These are phyloP conservation scores for Pogonophryne albipinna DNA, from an alignment of 2,797 vertebrate species.

Conservation along the genomic window DNA sequence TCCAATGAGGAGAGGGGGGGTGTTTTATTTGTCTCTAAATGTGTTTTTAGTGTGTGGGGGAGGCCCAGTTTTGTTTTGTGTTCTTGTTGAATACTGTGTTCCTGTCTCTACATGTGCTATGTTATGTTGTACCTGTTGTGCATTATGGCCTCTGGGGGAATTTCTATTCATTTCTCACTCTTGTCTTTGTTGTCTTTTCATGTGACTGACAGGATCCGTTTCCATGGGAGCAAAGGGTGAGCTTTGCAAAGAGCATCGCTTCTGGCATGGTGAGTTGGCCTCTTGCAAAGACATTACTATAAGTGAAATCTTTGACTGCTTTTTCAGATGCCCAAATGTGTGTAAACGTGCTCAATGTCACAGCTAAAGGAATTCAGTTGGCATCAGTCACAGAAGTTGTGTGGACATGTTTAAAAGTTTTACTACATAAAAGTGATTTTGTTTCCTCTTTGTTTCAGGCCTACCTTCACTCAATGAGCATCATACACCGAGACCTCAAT, in stretches of 20 bases:
- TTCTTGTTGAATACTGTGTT: background rate
- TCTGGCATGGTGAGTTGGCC: constrained; percentile 94
- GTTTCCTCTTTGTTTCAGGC: constrained; percentile 79
- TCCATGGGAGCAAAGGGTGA: constrained; percentile 95
- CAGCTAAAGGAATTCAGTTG: background rate
- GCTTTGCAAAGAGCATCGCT: constrained; percentile 95
- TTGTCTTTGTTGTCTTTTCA: constrained; percentile 21
- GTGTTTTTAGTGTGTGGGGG: constrained; percentile 1
- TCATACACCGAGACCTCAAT: constrained; percentile 97
- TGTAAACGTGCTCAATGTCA: background rate
- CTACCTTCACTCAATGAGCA: constrained; percentile 95
- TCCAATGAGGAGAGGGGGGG: constrained; percentile 12
- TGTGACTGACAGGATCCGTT: constrained; percentile 88
- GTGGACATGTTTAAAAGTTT: background rate
- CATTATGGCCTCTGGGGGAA: constrained; percentile 9
- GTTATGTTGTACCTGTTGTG: constrained; percentile 1
- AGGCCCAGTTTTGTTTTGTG: constrained; percentile 6
- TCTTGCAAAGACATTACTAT: constrained; percentile 15
- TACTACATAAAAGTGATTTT: background rate
- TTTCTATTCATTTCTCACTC: constrained; percentile 29
- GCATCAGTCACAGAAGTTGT: background rate
- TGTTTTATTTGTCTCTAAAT: constrained; percentile 3
- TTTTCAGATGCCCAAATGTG: constrained; percentile 10
- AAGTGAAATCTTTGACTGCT: constrained; percentile 7
- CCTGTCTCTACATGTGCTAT: constrained; percentile 1